Base-by-base conservation (phyloP, 2,888 invertebrate genomes). In the Synanthedon formicaeformis region DNA sequence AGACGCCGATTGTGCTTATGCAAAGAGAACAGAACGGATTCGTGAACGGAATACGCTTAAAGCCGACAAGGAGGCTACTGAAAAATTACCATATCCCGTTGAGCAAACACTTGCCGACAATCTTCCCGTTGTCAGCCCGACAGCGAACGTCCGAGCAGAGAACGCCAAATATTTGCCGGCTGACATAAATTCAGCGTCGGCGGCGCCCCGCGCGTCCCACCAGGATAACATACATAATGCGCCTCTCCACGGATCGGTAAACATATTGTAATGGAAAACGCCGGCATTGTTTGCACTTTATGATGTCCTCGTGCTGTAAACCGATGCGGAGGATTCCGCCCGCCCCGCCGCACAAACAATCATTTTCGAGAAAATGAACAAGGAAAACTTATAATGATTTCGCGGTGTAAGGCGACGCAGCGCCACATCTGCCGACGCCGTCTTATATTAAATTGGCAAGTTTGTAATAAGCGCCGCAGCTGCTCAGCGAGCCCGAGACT, bases 251-350 rank as follows among this genome's bases (percentile, higher is more conserved):
- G 86, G 84, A 83, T 87, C 82, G 85, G 86, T 80, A 87, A 87
- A 87, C 87, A 87, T 86, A 87, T 87, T 87, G 86, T 87, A 87
- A 87, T 87, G 86, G 87, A 86, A 87, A 87, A 84, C 81, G 83
- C 78, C 76, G 76, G 78, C 83, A 81, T 83, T 87, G 87, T 87
- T 87, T 87, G 79, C 84, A 78, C 78, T 84, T 87, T 84, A 84
- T 81, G 83, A 84, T 81, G 85, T 85, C 81, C 86, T 77, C 66
- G 75, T 69, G 75, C 65, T 80, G 81, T 80, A 79, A 81, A 78
- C 73, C 79, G 85, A 81, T 72, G 80, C 75, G 69, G 58, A 65
- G 74, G 60, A 67, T 73, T 71, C 67, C 64, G 67, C 60, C 69
- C 65, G 67, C 62, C 66, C 66, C 63, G 61, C 64, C 59, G 57